Percentiles rank a stretch among this genome's conserved stretches.
Conservation (phyloP, 1,140 invertebrate species). For the Tetramorium parvispinum region DNA sequence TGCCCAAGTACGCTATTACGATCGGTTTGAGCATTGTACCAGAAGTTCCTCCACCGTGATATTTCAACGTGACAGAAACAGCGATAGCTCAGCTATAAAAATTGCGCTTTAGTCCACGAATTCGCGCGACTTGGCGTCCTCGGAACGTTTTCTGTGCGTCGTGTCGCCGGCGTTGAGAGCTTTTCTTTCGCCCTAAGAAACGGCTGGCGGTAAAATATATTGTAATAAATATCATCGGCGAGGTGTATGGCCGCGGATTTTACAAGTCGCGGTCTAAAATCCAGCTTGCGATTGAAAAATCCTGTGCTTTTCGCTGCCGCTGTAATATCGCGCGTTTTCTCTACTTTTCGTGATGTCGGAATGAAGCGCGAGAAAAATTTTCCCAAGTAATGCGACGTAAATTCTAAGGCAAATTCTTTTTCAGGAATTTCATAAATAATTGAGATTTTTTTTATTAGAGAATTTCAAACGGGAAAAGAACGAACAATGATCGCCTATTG, state of each 20-base stretch:
- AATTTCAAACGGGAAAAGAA: background rate
- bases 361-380: background rate
- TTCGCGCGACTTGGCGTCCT: slow-evolving; percentile 49
- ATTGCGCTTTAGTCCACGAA: slow-evolving; percentile 54
- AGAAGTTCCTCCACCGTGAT: slow-evolving; percentile 41
- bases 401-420: background rate
- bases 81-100: slow-evolving; percentile 60
- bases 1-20: slow-evolving; percentile 39
- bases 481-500: background rate
- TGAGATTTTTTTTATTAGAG: background rate
- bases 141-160: slow-evolving; percentile 38
- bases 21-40: slow-evolving; percentile 48
- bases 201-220: slow-evolving; percentile 46
- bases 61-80: slow-evolving; percentile 57
- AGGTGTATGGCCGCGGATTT: slow-evolving; percentile 13
- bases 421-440: background rate
- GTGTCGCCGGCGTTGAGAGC: slow-evolving; percentile 57
- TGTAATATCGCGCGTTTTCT: background rate
- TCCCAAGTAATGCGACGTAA: background rate
- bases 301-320: background rate
- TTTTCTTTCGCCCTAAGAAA: slow-evolving; percentile 36
- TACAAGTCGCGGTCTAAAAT: slow-evolving; percentile 35
- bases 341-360: background rate
- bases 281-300: slow-evolving; percentile 14
- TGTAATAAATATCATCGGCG: slow-evolving; percentile 53